Base-by-base conservation (phyloP, 1,140 invertebrate genomes). In the Choristoneura fumiferana region DNA sequence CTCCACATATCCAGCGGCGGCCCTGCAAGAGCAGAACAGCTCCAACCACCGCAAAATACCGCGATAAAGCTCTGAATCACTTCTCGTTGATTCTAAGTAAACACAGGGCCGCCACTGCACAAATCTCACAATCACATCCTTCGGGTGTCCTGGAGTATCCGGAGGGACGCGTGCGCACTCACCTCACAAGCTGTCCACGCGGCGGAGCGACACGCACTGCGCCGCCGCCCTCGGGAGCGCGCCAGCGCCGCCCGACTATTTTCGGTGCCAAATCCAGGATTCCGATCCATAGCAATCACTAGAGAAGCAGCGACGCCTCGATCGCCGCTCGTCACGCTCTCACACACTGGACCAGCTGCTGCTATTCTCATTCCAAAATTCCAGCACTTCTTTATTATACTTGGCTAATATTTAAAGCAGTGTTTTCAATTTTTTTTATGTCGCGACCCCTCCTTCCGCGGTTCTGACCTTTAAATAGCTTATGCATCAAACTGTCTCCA, bases 121-220 rank as follows among this genome's bases (percentile, higher is more conserved):
- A 53, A 33, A 12, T 6, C 33, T 9, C 18, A 29, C 18, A 29
- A 18, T 9, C 22, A 12, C 10, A 3, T 13, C 18, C 3, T 8
- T 35, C 17, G 22, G 8, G n/a, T n/a, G n/a, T 18, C 62, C 58
- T 63, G 65, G 73, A 74, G 74, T 80, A 77, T 78, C 78, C 78
- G 76, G 65, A 67, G 62, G 56, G 57, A 60, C 57, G 58, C 55
- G 68, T 56, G 62, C 67, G 15, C 71, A 84, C 85, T 88, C 85
- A 88, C 84, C 83, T 88, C 81, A 77, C 84, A 63, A 65, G 68
- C 80, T 84, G 75, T 87, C 84, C 76, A 85, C 79, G 81, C 85
- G 85, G 85, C 85, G 85, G 85, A 88, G 85, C 85, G 85, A 81
- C 85, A 80, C 84, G 85, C 84, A 88, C 85, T 88, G 81, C 76